phyloP scores from a whole-genome alignment of 2,113 vertebrate genomes.

The Mola mola region DNA sequence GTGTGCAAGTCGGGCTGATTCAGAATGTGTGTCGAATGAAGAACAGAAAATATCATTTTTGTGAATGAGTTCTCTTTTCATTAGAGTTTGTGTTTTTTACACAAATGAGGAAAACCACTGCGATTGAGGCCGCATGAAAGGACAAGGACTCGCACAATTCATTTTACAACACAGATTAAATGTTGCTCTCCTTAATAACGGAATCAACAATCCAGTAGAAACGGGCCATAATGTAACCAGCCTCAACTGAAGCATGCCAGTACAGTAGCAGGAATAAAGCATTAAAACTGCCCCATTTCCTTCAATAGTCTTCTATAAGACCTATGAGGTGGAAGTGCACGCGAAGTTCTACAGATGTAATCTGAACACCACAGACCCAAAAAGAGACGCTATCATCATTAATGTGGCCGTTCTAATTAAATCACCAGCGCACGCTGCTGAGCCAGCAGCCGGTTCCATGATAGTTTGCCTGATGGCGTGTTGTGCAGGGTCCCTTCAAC shows the following conservation, averaged over 20 bases:
- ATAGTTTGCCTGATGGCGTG: constrained; percentile 44
- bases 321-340: constrained; percentile 44
- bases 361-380: constrained; percentile 52
- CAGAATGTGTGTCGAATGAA: too few relatives aligned
- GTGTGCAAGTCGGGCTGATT: too few relatives aligned
- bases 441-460: constrained; percentile 48
- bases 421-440: constrained; percentile 60
- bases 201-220: constrained; percentile 14
- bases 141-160: background rate
- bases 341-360: constrained; percentile 58
- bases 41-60: too few relatives aligned
- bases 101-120: background rate
- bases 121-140: background rate
- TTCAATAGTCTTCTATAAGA: constrained; percentile 44
- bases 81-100: too few relatives aligned
- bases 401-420: constrained; percentile 65
- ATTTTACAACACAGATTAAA: constrained; percentile 4
- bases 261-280: constrained; percentile 50
- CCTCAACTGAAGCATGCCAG: constrained; percentile 40
- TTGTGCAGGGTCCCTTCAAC: constrained; percentile 40
- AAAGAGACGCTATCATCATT: constrained; percentile 63
- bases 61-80: too few relatives aligned
- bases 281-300: constrained; percentile 47
- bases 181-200: constrained; percentile 12
- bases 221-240: constrained; percentile 19